These are phyloP conservation scores for Calidris pygmaea DNA, from an alignment of 2,113 vertebrate genomes.

Conservation along the genomic window DNA sequence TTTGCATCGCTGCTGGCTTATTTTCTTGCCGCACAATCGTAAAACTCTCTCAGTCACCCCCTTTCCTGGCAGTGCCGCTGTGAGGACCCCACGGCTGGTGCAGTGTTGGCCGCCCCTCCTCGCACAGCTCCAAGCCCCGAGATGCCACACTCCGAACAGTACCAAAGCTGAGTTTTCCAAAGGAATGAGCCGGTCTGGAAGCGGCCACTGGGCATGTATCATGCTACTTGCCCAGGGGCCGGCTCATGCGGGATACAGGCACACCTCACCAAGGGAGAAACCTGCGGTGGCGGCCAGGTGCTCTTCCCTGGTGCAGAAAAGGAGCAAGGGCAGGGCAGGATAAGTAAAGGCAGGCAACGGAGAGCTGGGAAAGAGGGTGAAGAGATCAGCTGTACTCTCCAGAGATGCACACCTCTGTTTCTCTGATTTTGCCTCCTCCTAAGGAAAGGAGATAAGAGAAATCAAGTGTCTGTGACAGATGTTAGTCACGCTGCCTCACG, in stretches of 20 bases:
- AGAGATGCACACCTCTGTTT: neutral
- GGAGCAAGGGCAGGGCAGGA: neutral
- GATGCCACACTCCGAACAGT: fast-evolving
- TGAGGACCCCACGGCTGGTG: fast-evolving
- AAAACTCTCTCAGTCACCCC: neutral
- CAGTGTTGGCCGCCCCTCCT: neutral
- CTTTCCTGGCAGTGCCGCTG: fast-evolving
- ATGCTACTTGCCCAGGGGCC: neutral
- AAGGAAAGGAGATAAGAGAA: constrained; percentile 32
- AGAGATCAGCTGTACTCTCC: neutral
- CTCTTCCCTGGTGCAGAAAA: neutral
- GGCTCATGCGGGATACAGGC: fast-evolving
- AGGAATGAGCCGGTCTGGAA: neutral
- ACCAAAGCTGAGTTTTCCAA: neutral
- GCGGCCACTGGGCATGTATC: neutral
- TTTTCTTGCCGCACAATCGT: neutral
- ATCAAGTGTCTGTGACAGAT: constrained; percentile 47
- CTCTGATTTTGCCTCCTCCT: constrained; percentile 14
- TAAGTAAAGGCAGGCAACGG: neutral
- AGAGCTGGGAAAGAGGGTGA: neutral
- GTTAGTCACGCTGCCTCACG: constrained; percentile 47
- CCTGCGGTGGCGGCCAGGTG: fast-evolving
- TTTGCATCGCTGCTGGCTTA: constrained; percentile 5
- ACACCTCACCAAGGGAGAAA: neutral
- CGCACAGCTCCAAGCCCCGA: fast-evolving